Evolutionary conservation across 2,888 invertebrate species (phyloP).

Genomic region (Netelia inedita): DNA sequence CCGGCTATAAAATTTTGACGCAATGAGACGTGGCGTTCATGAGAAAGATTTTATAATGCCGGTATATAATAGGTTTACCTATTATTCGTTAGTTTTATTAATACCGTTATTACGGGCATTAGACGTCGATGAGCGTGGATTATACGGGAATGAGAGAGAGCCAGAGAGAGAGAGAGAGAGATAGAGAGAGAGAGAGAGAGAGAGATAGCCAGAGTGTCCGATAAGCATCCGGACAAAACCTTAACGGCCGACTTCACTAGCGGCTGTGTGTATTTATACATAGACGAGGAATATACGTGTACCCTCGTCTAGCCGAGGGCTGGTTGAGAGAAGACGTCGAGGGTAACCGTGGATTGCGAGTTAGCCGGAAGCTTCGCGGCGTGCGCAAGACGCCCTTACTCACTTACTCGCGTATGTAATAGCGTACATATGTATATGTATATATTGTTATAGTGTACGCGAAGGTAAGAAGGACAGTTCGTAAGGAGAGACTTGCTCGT

Average conservation of each 20-base stretch:
- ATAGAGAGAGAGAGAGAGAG: background rate
- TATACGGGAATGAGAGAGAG: background rate
- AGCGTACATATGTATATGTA: slow-evolving; percentile 50
- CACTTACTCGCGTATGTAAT: slow-evolving; percentile 32
- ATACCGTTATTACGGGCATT: background rate
- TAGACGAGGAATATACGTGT: slow-evolving; percentile 4
- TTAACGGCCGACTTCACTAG: slow-evolving; percentile 1
- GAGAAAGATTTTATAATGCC: slow-evolving; percentile 3
- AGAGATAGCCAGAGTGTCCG: background rate
- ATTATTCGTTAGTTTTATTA: slow-evolving; percentile 7
- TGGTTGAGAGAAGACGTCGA: slow-evolving; percentile 70
- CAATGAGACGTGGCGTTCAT: slow-evolving; percentile 12
- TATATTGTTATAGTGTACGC: slow-evolving; percentile 40
- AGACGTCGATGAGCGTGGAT: slow-evolving; percentile 2
- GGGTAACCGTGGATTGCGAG: slow-evolving; percentile 73
- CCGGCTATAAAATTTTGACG: slow-evolving; percentile 36
- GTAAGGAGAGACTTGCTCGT: slow-evolving; percentile 71
- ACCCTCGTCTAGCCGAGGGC: slow-evolving; percentile 74
- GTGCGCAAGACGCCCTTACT: slow-evolving; percentile 33
- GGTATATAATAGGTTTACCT: slow-evolving; percentile 10
- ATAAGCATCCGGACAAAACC: slow-evolving; percentile 23
- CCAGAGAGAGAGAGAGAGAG: background rate
- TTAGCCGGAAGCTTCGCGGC: slow-evolving; percentile 51
- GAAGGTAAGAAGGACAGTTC: slow-evolving; percentile 78
- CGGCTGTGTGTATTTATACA: background rate